A percentile compares a stretch with the other conserved stretches of the same genome.
phyloP scores from a whole-genome alignment of 1,140 invertebrate species.

The Drosophila setifemur region DNA sequence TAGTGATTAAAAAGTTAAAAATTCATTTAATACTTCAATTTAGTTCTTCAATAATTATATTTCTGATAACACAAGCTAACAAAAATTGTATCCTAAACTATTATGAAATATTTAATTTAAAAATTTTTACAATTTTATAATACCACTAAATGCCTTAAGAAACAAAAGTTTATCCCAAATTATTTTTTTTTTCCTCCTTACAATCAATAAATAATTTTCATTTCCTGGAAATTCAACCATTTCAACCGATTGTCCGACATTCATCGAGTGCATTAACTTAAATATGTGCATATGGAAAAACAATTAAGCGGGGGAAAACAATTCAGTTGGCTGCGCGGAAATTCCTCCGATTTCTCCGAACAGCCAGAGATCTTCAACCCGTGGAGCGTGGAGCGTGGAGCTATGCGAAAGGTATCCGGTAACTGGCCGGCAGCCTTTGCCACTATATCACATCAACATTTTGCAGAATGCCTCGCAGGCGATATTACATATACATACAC shows the following conservation, averaged over 20 bases:
- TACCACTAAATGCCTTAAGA: too few relatives aligned
- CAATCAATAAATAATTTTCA: background rate
- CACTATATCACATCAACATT: conserved; percentile 20
- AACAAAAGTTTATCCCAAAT: background rate
- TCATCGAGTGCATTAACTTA: background rate
- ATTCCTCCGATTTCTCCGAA: background rate
- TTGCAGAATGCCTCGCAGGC: conserved; percentile 23
- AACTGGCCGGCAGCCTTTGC: conserved; percentile 13
- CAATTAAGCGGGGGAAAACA: conserved; percentile 4
- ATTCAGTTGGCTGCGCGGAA: conserved; percentile 4
- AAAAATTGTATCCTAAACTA: too few relatives aligned
- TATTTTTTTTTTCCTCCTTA: too few relatives aligned
- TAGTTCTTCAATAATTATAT: too few relatives aligned
- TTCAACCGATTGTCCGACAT: background rate
- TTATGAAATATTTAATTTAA: too few relatives aligned
- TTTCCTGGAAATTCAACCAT: background rate
- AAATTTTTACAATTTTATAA: too few relatives aligned
- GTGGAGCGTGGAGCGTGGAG: conserved; percentile 5
- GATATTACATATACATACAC: conserved; percentile 5
- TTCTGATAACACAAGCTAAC: too few relatives aligned
- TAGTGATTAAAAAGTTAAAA: too few relatives aligned
- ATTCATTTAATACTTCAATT: too few relatives aligned
- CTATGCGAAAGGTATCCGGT: background rate
- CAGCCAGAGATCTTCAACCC: background rate
- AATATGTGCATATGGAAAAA: conserved; percentile 22